These are phyloP conservation scores for Ispidina picta DNA, from an alignment of 2,797 vertebrate species.

Conservation along the genomic window DNA sequence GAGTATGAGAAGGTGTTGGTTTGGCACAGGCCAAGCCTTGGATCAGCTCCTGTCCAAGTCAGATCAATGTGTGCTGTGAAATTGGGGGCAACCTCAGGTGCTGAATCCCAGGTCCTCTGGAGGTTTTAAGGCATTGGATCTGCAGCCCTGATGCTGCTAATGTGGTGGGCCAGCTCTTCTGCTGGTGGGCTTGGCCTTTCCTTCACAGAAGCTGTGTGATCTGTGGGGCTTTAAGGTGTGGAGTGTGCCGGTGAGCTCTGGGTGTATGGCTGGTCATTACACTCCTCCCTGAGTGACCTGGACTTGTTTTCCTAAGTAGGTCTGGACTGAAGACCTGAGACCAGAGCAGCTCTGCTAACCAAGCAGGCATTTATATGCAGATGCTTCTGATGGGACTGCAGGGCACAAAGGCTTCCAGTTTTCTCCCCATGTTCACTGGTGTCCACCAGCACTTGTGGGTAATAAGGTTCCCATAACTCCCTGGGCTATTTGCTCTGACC, in stretches of 20 bases:
- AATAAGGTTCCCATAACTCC: too few species aligned
- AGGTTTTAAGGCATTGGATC: neutral
- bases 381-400: neutral
- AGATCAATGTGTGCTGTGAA: neutral
- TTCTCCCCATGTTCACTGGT: neutral
- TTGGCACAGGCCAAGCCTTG: neutral
- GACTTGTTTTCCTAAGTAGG: neutral
- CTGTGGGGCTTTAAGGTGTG: too few species aligned
- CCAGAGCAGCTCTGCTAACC: neutral
- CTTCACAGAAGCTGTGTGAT: neutral
- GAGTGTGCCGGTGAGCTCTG: neutral
- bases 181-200: too few species aligned
- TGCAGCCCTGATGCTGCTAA: neutral
- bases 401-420: neutral
- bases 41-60: neutral
- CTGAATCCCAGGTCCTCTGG: neutral
- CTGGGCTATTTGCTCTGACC: neutral
- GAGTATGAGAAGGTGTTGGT: neutral
- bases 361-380: accelerated
- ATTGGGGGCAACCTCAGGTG: neutral
- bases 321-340: neutral
- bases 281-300: neutral
- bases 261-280: accelerated
- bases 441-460: neutral
- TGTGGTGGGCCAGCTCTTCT: neutral